Conservation (phyloP, 2,888 invertebrate genomes). For the Rhyacophila evoluta region DNA sequence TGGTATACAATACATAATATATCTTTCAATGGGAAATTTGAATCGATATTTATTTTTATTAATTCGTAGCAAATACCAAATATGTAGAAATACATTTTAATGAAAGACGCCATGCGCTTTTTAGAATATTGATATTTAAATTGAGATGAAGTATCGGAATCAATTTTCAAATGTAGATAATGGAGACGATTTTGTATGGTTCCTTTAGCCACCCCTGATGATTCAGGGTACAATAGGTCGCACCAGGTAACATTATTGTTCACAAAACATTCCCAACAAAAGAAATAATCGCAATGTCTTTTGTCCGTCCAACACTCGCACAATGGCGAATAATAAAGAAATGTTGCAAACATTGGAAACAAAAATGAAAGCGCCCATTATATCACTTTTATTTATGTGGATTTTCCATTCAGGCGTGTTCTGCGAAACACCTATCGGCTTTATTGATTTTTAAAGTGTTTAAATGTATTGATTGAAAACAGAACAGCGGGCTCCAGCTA, state of each 20-base stretch:
- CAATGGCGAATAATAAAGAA: conserved; percentile 52
- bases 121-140: too few relatives aligned
- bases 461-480: conserved; percentile 42
- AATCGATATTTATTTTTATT: too few relatives aligned
- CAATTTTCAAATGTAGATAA: not conserved
- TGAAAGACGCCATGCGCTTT: not conserved
- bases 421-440: conserved; percentile 52
- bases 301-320: conserved; percentile 50
- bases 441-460: conserved; percentile 52
- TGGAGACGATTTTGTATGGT: conserved; percentile 9
- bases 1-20: too few relatives aligned
- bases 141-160: too few relatives aligned
- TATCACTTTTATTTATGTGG: conserved; percentile 48
- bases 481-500: not conserved
- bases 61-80: too few relatives aligned
- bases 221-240: not conserved
- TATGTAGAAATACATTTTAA: too few relatives aligned
- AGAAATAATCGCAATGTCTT: conserved; percentile 53
- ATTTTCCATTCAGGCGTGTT: conserved; percentile 45
- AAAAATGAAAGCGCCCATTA: conserved; percentile 52
- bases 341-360: conserved; percentile 55
- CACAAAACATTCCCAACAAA: conserved; percentile 48
- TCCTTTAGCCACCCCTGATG: conserved; percentile 8
- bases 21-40: too few relatives aligned
- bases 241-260: conserved; percentile 53